Conservation (phyloP, 1,140 invertebrate genomes). For the Caerostris darwini region DNA sequence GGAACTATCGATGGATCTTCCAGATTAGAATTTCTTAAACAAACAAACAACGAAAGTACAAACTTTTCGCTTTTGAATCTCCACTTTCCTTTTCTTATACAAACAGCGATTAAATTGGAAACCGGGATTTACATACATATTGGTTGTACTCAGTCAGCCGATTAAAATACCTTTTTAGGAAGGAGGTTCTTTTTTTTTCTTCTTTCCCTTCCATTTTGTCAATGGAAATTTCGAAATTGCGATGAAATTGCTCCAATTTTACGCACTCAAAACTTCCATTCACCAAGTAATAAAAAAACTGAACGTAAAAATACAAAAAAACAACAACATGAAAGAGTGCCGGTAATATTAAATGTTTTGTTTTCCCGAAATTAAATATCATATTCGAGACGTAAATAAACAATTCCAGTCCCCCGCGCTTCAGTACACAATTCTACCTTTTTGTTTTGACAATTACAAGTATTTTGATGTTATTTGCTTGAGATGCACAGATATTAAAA, state of each 20-base stretch:
- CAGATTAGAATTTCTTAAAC: not conserved
- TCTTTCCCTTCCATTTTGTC: not conserved
- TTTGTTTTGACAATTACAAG: not conserved
- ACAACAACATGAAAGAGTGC: not conserved
- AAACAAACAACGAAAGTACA: not conserved
- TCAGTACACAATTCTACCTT: not conserved
- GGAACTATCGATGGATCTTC: not conserved
- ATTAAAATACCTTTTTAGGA: constrained; percentile 14
- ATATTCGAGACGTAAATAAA: not conserved
- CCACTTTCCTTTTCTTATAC: not conserved
- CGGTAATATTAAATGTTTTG: not conserved
- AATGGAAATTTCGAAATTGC: constrained; percentile 11
- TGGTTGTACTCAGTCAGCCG: constrained; percentile 10
- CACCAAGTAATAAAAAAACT: not conserved
- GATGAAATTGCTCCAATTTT: constrained; percentile 28
- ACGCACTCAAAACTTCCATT: not conserved
- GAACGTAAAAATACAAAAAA: not conserved
- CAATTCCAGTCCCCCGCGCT: not conserved
- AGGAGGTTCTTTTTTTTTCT: not conserved
- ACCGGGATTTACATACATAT: constrained; percentile 23
- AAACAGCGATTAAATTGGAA: constrained; percentile 25
- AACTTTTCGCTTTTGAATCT: not conserved
- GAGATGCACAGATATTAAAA: too few relatives aligned
- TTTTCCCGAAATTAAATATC: constrained; percentile 14
- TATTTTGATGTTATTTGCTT: not conserved